Evolutionary conservation across 92 coral and sea anemone species (phyloP), one percentile per base, ranked within the genome.

Genomic region (Palythoa grandis): DNA sequence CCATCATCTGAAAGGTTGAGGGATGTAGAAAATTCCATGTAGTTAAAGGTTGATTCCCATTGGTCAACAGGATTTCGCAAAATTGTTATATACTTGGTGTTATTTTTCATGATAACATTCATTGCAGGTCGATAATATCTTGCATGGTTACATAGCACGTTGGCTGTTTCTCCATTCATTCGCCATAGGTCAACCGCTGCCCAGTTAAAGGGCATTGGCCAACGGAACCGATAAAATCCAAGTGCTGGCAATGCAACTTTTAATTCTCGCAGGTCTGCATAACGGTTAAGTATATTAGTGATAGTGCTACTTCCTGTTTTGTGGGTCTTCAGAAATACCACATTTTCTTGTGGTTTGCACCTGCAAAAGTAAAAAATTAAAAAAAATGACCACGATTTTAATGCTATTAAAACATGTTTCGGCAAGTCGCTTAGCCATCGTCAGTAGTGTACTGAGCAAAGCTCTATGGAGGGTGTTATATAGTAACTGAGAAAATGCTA

Each of bases 251-350:
- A 88, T 2, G 98, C 97, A 19, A 95, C 95, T 52, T 76, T 90
- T 19, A 96, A 85, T 52, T 96, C 98, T 78, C 95, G 87, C 67
- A 96, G 91, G 75, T 96, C 99, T 14, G 99, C 99, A 76, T 78
- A 96, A 11, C 99, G 95, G 85, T 96, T 96, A 52, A 96, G 90
- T 70, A 96, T 93, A 67, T 96, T 96, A 2, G 99, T 96, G 2
- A 96, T 92, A 2, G 99, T 96, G 52, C 98, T 95, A 88, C 99
- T 95, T 48, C 95, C 99, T 3, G 99, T 96, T 74, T 96, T 96
- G 87, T 96, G 99, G 3, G 99, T 96, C 88, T 96, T 96, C 23
- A 96, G 95, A 82, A 96, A 96, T 35, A 92, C 95, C 43, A 96
- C 78, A 73, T 70, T 90, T 50, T 93, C 77, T 19, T 95, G 94